These are phyloP conservation scores for Pelmatolapia mariae DNA, from an alignment of 2,113 vertebrate genomes.

Conservation along the genomic window DNA sequence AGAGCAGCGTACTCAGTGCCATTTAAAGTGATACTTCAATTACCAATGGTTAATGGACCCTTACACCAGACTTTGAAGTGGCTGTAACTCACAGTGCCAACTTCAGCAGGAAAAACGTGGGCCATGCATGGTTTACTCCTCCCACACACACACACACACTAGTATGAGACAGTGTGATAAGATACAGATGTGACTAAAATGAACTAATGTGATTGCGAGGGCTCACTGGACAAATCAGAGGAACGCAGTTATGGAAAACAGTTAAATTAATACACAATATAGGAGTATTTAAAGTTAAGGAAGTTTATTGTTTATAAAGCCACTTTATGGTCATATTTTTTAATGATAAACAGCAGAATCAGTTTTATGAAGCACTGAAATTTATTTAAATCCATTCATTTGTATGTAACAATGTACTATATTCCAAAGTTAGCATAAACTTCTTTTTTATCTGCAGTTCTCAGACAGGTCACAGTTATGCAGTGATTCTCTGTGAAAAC, in stretches of 20 bases:
- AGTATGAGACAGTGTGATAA: neutral
- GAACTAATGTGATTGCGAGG: neutral
- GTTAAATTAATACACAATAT: neutral
- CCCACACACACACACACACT: neutral
- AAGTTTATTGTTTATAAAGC: neutral
- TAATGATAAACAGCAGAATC: neutral
- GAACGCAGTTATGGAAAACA: neutral
- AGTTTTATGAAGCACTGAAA: neutral
- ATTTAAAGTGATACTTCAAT: slow-evolving; percentile 61
- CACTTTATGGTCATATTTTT: neutral
- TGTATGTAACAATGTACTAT: neutral
- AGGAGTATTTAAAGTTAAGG: neutral
- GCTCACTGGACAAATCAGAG: neutral
- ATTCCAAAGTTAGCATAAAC: neutral
- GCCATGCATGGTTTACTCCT: neutral
- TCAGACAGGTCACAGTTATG: neutral
- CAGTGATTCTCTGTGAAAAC: neutral
- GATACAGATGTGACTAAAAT: neutral
- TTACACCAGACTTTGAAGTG: slow-evolving; percentile 49
- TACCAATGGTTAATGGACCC: slow-evolving; percentile 52
- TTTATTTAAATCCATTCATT: neutral
- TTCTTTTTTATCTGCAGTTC: neutral
- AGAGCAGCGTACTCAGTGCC: slow-evolving; percentile 11
- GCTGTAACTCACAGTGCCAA: slow-evolving; percentile 28
- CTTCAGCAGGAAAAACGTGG: neutral